phyloP scores from a whole-genome alignment of 2,888 invertebrate species.

The Phasia obesa region DNA sequence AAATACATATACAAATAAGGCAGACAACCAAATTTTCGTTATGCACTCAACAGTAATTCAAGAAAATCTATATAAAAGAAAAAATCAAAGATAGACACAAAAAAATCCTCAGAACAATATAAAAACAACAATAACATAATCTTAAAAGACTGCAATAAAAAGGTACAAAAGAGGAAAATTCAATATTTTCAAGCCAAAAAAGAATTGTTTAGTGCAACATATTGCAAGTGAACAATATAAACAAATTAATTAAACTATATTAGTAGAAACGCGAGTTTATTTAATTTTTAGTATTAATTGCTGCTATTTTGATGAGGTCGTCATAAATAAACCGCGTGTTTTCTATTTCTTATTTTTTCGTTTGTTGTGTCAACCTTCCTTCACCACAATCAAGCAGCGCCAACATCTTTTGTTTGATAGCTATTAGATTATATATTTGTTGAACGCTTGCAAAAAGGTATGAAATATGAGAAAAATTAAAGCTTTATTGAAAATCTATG shows the following conservation, averaged over 20 bases:
- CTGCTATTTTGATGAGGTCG: not conserved
- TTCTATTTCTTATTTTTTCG: not conserved
- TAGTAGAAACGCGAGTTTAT: not conserved
- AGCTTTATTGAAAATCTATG: not conserved
- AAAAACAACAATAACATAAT: constrained; percentile 8
- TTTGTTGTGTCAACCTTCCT: not conserved
- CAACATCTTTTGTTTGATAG: constrained; percentile 16
- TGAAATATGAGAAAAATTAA: not conserved
- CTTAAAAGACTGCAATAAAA: not conserved
- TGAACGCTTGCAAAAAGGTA: constrained; percentile 18
- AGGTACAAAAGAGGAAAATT: constrained; percentile 33
- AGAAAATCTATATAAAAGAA: not conserved
- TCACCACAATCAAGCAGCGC: not conserved
- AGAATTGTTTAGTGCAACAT: not conserved
- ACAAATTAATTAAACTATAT: too few relatives aligned
- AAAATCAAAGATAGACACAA: not conserved
- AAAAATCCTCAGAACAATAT: constrained; percentile 16
- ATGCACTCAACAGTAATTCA: constrained; percentile 3
- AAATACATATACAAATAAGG: not conserved
- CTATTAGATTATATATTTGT: constrained; percentile 7
- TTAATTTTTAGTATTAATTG: not conserved
- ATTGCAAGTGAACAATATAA: not conserved
- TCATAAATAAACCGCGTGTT: constrained; percentile 53
- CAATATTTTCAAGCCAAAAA: constrained; percentile 29
- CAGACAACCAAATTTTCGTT: not conserved